Base-by-base conservation (phyloP, 2,888 invertebrate species). In the Drosophila robusta region DNA sequence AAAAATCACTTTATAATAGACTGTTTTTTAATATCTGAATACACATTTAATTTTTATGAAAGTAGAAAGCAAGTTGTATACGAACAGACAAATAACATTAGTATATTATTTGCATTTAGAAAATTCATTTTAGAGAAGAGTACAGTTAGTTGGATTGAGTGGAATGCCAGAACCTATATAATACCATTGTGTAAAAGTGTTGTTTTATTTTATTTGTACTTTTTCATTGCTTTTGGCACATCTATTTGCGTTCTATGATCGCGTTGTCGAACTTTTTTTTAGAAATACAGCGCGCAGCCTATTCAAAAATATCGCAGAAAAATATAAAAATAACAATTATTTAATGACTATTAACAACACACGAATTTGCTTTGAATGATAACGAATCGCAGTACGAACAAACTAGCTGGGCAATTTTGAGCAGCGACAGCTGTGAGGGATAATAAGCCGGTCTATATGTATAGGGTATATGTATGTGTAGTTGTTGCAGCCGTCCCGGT, bases 371-470 rank as follows among this genome's bases (percentile, higher is more conserved):
- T 12, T 32, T 24, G 11, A n/a, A 12, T 60, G 60, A 60, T 44
- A 60, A 29, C 34, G 58, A 58, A 29, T 58, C 12, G 26, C 32
- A 9, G 16, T n/a, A 12, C 18, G 9, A 42, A 32, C 22, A 11
- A 4, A 16, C 32, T 32, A 32, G 29, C 7, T 29, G 8, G 8
- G 29, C 29, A 29, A 8, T 29, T 32, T 32, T 32, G 4, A 34
- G 34, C 26, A 26, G 3, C 32, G 6, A 29, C 83, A 80, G 80
- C 63, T 83, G 80, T 42, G 32, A 26, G 7, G 29, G 12, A 26
- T 45, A 4, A 4, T 14, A 5, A 11, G 0, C 39, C 0, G 9
- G 0, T 46, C 0, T 12, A 14, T 14, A 3, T 22, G 14, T 22
- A 1, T 26, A 22, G 22, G 4, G 0, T 9, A 18, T 14, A 29